Evolutionary conservation across 2,888 invertebrate genomes (phyloP).

Genomic region (Epistrophella euchroma): DNA sequence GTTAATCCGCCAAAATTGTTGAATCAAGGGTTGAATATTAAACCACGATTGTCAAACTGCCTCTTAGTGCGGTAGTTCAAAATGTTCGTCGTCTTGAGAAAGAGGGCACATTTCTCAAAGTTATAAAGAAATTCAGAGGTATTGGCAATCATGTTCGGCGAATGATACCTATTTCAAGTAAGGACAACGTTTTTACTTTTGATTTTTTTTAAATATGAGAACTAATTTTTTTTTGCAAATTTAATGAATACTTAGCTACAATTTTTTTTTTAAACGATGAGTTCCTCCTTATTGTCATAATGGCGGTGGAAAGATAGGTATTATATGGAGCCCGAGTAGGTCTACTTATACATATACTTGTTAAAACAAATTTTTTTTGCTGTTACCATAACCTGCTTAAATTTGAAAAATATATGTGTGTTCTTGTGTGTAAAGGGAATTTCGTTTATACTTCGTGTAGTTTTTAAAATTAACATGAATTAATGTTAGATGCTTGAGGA

Average conservation of each 20-base stretch:
- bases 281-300: constrained; percentile 19
- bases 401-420: constrained; percentile 11
- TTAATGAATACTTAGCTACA: constrained; percentile 58
- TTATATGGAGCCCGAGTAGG: constrained; percentile 1
- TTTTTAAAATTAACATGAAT: constrained; percentile 12
- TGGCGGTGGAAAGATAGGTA: not conserved
- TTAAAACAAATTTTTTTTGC: constrained; percentile 2
- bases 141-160: not conserved
- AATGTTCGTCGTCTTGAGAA: no score
- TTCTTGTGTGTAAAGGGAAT: not conserved
- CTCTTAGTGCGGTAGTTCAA: no score
- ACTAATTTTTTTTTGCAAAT: constrained; percentile 37
- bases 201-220: constrained; percentile 29
- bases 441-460: not conserved
- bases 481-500: not conserved
- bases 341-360: no score
- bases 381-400: constrained; percentile 26
- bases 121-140: not conserved
- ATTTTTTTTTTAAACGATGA: constrained; percentile 24
- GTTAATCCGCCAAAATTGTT: no score
- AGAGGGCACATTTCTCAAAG: no score
- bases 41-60: no score
- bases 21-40: no score
- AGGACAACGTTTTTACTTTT: constrained; percentile 45
- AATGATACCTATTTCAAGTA: not conserved